These are phyloP conservation scores for Ditylenchus weischeri DNA, from an alignment of 2,888 invertebrate species.

Conservation along the genomic window DNA sequence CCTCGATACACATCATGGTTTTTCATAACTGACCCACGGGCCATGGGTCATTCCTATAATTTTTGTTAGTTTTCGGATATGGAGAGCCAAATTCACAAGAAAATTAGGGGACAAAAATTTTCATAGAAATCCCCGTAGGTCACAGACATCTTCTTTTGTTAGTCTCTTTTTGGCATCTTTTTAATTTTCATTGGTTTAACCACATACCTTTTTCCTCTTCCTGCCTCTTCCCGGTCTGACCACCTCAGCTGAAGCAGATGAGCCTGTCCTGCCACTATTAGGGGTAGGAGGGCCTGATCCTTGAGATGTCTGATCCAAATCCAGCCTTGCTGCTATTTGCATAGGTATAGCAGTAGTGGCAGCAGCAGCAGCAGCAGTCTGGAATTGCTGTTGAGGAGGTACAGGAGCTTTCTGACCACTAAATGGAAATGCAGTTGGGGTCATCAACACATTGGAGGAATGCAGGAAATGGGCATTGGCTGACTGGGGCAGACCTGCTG, in stretches of 20 bases:
- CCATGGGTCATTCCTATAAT: no score
- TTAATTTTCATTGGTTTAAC: no score
- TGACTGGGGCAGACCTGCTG: conserved; percentile 14
- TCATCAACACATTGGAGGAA: no score
- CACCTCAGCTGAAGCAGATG: conserved; percentile 24
- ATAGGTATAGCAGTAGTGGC: neutral
- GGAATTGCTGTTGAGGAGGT: neutral
- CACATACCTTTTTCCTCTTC: conserved; percentile 31
- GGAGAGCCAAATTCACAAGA: no score
- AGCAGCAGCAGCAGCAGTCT: neutral
- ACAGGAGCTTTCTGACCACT: neutral
- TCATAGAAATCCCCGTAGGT: no score
- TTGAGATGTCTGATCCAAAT: conserved; percentile 6
- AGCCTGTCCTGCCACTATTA: conserved; percentile 18
- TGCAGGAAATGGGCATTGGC: conserved; percentile 1
- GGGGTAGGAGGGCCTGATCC: neutral
- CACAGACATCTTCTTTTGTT: no score
- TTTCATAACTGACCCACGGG: no score
- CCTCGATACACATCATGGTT: no score
- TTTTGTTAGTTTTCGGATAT: no score
- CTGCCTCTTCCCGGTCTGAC: conserved; percentile 31
- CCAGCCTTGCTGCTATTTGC: conserved; percentile 5
- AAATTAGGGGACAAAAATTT: no score
- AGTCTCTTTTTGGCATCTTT: no score
- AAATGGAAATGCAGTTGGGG: neutral